Evolutionary conservation across 2,113 vertebrate species (phyloP), one percentile per base, ranked within the genome.

Genomic region (Procapra przewalskii): DNA sequence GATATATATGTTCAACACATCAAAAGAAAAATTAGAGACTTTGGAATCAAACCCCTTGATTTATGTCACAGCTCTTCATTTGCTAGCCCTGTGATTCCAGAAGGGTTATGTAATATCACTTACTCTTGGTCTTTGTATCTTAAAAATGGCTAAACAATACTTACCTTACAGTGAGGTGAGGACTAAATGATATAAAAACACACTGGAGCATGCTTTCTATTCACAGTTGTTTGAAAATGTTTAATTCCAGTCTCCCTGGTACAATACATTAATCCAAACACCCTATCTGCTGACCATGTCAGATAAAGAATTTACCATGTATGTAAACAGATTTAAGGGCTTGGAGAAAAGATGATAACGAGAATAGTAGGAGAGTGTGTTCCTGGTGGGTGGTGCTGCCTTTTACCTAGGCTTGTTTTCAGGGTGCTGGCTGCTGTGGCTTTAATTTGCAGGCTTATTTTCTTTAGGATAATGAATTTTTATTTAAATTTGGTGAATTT

Each of bases 401-500:
- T 96, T 88, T 79, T 55, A 92, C 85, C 29, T 75, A 80, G 9
- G 62, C 90, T 94, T 87, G 48, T 94, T 96, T 96, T 95, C 60
- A 80, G 85, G 27, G 36, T 83, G 3, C 60, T 95, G 94, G 82
- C 87, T 95, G 87, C 91, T 96, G 92, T 96, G 97, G 89, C 83
- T 97, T 95, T 97, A 95, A 98, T 97, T 97, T 96, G 48, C 90
- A 96, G 97, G 36, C 84, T 97, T 97, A 95, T 96, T 98, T 98
- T 97, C 95, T 95, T 96, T 93, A 90, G 90, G 91, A 97, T 97
- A 97, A 98, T 98, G 90, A 96, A 97, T 98, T 97, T 98, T 97
- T 97, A 97, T 98, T 97, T 97, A 98, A 98, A 97, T 96, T 97
- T 98, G 96, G 95, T 95, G 92, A 89, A 96, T 98, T 98, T 98